These are phyloP conservation scores for Psix sp. DNA, from an alignment of 1,140 invertebrate genomes.

Conservation along the genomic window DNA sequence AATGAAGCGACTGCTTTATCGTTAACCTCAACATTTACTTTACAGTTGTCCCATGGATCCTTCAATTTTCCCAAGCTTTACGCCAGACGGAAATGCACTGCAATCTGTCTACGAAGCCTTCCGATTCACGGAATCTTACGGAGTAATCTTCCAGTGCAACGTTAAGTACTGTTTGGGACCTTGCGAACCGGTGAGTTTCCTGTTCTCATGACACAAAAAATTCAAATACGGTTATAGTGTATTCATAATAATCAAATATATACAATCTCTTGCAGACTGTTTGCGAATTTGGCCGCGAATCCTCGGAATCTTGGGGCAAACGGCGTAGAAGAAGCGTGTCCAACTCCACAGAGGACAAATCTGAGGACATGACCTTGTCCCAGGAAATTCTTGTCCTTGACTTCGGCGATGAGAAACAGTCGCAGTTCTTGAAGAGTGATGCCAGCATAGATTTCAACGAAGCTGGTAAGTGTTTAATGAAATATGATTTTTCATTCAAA, in stretches of 20 bases:
- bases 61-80: constrained; percentile 94
- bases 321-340: constrained; percentile 84
- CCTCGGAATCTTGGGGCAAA: constrained; percentile 92
- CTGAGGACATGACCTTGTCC: constrained; percentile 94
- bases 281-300: constrained; percentile 92
- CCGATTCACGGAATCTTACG: constrained; percentile 96
- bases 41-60: constrained; percentile 93
- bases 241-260: no score
- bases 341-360: constrained; percentile 80
- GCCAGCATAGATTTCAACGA: constrained; percentile 85
- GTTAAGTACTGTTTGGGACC: constrained; percentile 97
- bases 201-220: no score
- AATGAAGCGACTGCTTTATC: no score
- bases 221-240: no score
- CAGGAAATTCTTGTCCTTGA: constrained; percentile 95
- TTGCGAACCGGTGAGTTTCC: constrained; percentile 88
- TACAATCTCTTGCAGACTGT: constrained; percentile 82
- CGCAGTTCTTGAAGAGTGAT: constrained; percentile 86
- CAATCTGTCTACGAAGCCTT: constrained; percentile 96
- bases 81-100: constrained; percentile 90
- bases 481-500: constrained; percentile 11
- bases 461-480: constrained; percentile 71
- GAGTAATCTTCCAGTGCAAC: constrained; percentile 98
- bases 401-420: constrained; percentile 91
- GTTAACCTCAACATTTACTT: constrained; percentile 10